These are phyloP conservation scores for Polypedilum pembai DNA, from an alignment of 1,140 invertebrate genomes.

Conservation along the genomic window DNA sequence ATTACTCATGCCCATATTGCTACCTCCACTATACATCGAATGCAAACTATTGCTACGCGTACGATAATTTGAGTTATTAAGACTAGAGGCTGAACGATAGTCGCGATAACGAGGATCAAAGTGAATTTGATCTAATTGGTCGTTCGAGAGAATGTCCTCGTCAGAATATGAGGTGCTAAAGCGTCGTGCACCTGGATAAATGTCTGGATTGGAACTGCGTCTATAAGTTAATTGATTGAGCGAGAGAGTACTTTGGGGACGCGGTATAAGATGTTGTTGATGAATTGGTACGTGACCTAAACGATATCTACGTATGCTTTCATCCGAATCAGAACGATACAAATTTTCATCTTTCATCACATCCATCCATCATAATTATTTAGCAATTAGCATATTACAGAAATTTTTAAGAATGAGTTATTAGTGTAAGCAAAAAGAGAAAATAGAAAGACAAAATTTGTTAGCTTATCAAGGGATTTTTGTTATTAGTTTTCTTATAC, in stretches of 20 bases:
- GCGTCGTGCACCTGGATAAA: conserved; percentile 32
- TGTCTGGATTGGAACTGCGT: neutral
- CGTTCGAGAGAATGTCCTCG: conserved; percentile 37
- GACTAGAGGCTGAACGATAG: conserved; percentile 38
- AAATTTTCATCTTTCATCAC: conserved; percentile 15
- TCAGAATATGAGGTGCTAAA: conserved; percentile 41
- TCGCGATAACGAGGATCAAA: conserved; percentile 42
- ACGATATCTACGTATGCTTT: conserved; percentile 30
- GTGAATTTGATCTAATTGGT: conserved; percentile 39
- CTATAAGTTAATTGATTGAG: neutral
- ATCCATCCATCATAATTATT: conserved; percentile 2
- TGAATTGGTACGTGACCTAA: neutral
- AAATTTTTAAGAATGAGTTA: neutral
- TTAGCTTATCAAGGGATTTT: neutral
- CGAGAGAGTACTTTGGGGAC: neutral
- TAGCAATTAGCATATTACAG: neutral
- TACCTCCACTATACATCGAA: neutral
- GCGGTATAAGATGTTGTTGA: neutral
- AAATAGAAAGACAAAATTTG: conserved; percentile 25
- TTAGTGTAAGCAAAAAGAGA: conserved; percentile 31
- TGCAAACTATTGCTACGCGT: conserved; percentile 21
- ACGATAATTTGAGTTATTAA: conserved; percentile 1
- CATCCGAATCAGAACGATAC: conserved; percentile 30
- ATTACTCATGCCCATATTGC: neutral
- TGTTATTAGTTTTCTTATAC: neutral